Base-by-base conservation (phyloP, 2,888 invertebrate genomes). In the Trilocha varians region DNA sequence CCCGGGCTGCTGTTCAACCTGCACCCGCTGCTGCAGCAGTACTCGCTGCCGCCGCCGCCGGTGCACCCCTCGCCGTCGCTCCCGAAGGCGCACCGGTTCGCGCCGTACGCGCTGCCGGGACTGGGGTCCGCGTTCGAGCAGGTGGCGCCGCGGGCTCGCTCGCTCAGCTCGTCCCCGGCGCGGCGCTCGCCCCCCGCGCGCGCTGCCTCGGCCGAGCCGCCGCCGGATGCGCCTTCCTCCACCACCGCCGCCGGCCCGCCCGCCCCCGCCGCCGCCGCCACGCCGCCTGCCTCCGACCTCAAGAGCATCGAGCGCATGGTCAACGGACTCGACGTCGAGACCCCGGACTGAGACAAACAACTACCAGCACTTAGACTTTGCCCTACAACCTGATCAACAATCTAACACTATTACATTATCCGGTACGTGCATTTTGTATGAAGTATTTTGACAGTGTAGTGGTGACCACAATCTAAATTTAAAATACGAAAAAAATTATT, bases 301-400 rank as follows among this genome's bases (percentile, higher is more conserved):
- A 97, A 97, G 83, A 96, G 93, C 77, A 98, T 98, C 86, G 97
- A 98, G 85, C 95, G 97, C 75, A 97, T 97, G 97, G 96, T 98
- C 56, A 97, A 97, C 80, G 97, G 97, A 13, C 87, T 97, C 50
- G 97, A 97, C 75, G 94, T 95, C 54, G 94, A 94, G 74, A 89
- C 91, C 54, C 88, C 76, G 83, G 85, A 85, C 79, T 84, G 82
- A 83, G n/a, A n/a, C n/a, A n/a, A n/a, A n/a, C n/a, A n/a, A n/a
- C n/a, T n/a, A n/a, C n/a, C n/a, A n/a, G n/a, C n/a, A n/a, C n/a
- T n/a, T n/a, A n/a, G n/a, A n/a, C n/a, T n/a, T n/a, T n/a, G n/a
- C n/a, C n/a, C n/a, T n/a, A n/a, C n/a, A n/a, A n/a, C n/a, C n/a
- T n/a, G n/a, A n/a, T n/a, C n/a, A n/a, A n/a, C n/a, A n/a, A n/a